Base-by-base conservation (phyloP, 2,888 invertebrate species). In the Synergus laeviventris region DNA sequence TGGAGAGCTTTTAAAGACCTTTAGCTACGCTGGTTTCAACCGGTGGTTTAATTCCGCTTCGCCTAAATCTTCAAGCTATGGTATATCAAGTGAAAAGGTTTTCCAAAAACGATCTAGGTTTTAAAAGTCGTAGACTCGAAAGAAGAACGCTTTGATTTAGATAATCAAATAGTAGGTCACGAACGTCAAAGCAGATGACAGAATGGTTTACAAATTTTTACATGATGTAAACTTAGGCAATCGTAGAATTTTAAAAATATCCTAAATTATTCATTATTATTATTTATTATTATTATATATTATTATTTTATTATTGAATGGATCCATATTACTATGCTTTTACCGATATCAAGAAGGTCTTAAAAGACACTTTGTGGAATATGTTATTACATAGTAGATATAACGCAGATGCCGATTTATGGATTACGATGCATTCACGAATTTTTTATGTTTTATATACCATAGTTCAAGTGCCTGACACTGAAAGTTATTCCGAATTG, bases 1-100 rank as follows among this genome's bases (percentile, higher is more conserved):
- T 77, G 80, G 78, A 77, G 78, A 81, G 84, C 84, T 84, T 84
- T 84, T 84, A 84, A 84, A 82, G 84, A 83, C 80, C 82, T 77
- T 80, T 76, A 83, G 73, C 77, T 49, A 66, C 18, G 49, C n/a
- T 18, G 49, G 18, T 18, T 54, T 18, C 18, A 54, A 9, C 49
- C 73, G 62, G 75, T 66, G 77, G 79, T 84, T 73, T 59, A 59
- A 56, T 81, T 82, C 79, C 80, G 83, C 81, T 81, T 83, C 84
- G 82, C 82, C 83, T 84, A 83, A 84, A 84, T 84, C 84, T 82
- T 82, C 80, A 80, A 80, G 79, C 82, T 54, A 31, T 73, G 79
- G 81, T 54, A 31, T 73, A 83, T 84, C 81, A 81, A 84, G 78
- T 80, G 77, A 80, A 84, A 84, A 81, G 66, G 45, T 66, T 45